phyloP scores from a whole-genome alignment of 2,888 invertebrate genomes.

The Polylopha cassiicola region DNA sequence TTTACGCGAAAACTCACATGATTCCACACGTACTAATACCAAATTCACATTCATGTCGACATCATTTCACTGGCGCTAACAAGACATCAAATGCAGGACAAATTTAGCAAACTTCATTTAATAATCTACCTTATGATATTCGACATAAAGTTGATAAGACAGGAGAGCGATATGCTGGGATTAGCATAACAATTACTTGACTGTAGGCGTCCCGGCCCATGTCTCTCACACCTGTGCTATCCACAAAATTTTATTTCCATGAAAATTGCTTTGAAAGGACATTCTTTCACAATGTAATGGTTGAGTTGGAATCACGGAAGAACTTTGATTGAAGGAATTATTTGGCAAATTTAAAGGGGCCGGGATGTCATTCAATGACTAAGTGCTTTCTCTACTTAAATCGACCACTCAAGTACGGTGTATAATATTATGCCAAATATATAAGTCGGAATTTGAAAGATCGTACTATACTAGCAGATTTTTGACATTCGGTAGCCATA shows the following conservation, averaged over 20 bases:
- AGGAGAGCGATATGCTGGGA: background rate
- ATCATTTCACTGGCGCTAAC: conserved; percentile 17
- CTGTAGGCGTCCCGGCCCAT: conserved; percentile 14
- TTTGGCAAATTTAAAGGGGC: background rate
- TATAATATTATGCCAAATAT: too few relatives aligned
- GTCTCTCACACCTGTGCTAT: conserved; percentile 15
- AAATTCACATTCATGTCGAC: conserved; percentile 16
- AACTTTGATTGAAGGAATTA: background rate
- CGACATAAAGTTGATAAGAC: conserved; percentile 1
- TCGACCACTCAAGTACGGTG: too few relatives aligned
- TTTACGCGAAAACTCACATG: conserved; percentile 10
- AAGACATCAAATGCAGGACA: conserved; percentile 12
- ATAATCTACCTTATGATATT: background rate
- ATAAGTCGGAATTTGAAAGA: too few relatives aligned
- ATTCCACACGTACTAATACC: conserved; percentile 9
- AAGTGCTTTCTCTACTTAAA: too few relatives aligned
- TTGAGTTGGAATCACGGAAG: background rate
- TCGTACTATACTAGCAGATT: too few relatives aligned
- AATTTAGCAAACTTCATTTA: background rate
- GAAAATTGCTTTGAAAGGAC: background rate
- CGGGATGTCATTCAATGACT: too few relatives aligned
- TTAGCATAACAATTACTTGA: conserved; percentile 19
- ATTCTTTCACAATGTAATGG: background rate
- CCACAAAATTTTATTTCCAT: background rate
- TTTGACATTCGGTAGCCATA: too few relatives aligned